Conservation (phyloP, 2,888 invertebrate species). For the Xanthorhoe spadicearia region DNA sequence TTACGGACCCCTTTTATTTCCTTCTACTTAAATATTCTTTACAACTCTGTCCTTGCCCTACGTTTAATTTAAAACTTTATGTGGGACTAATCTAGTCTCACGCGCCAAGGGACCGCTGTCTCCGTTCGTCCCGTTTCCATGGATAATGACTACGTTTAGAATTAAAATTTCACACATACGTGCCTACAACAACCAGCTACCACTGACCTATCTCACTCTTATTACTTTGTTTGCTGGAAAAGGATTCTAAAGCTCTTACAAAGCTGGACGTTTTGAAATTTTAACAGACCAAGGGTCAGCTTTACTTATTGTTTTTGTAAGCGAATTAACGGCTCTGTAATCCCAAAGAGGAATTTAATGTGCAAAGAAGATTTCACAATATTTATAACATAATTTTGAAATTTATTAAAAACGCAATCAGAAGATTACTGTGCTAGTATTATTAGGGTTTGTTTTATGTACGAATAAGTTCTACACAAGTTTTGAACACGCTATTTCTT, state of each 20-base stretch:
- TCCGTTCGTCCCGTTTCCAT: constrained; percentile 51
- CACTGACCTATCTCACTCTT: constrained; percentile 33
- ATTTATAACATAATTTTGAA: constrained; percentile 4
- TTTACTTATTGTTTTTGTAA: constrained; percentile 57
- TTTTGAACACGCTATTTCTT: too few relatives aligned
- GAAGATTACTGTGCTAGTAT: neutral
- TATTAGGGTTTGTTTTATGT: neutral
- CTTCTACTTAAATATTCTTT: constrained; percentile 9
- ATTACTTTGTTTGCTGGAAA: constrained; percentile 36
- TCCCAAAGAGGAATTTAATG: constrained; percentile 46
- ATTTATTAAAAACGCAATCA: constrained; percentile 1
- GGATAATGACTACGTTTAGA: constrained; percentile 65
- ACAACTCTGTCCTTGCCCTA: constrained; percentile 34
- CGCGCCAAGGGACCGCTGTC: constrained; percentile 60
- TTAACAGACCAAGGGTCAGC: constrained; percentile 50
- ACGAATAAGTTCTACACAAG: too few relatives aligned
- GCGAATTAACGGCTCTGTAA: constrained; percentile 53
- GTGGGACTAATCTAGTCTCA: constrained; percentile 66
- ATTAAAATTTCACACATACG: constrained; percentile 63
- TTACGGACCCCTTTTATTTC: constrained; percentile 37
- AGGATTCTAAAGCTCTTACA: constrained; percentile 51
- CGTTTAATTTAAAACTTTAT: constrained; percentile 72
- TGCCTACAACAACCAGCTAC: constrained; percentile 34
- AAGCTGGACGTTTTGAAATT: constrained; percentile 36
- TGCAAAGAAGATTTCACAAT: constrained; percentile 23